Evolutionary conservation across 2,797 vertebrate species (phyloP).

Genomic region (Fistularia commersonii): DNA sequence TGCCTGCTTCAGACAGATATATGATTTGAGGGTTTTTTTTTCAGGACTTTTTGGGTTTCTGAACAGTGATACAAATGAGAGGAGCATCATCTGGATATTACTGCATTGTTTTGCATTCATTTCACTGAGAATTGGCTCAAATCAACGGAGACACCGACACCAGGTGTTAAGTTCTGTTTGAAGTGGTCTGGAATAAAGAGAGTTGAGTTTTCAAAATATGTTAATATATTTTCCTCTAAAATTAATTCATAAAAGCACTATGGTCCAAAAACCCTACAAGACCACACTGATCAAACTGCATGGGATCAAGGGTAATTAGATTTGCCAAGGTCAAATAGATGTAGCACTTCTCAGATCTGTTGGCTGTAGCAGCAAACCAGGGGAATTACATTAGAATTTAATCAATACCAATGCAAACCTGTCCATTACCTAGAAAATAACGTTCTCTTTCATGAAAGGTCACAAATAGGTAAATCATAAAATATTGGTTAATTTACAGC

Average conservation of each 20-base stretch:
- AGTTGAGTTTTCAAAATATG: not conserved
- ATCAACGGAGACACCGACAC: conserved; percentile 12
- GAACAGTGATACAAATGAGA: conserved; percentile 14
- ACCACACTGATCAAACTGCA: conserved; percentile 22
- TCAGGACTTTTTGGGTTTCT: conserved; percentile 10
- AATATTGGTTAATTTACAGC: conserved; percentile 69
- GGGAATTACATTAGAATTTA: conserved; percentile 69
- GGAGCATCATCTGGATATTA: conserved; percentile 4
- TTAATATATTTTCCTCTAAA: not conserved
- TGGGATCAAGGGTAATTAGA: conserved; percentile 63
- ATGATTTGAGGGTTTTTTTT: conserved; percentile 24
- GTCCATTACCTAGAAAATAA: conserved; percentile 62
- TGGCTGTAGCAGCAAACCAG: conserved; percentile 35
- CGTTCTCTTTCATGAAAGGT: conserved; percentile 50
- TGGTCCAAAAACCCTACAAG: conserved; percentile 11
- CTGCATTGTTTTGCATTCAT: conserved; percentile 4
- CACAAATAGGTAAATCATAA: conserved; percentile 72
- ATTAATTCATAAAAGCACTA: conserved; percentile 20
- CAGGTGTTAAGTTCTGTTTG: not conserved
- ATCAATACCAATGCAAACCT: conserved; percentile 75
- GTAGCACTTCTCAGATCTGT: conserved; percentile 39
- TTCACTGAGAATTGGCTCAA: conserved; percentile 12
- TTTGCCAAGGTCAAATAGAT: conserved; percentile 37
- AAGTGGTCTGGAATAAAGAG: not conserved
- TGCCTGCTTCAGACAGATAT: conserved; percentile 17